Evolutionary conservation across 2,113 vertebrate genomes (phyloP), one percentile per base, ranked within the genome.

Genomic region (Craseonycteris thonglongyai): DNA sequence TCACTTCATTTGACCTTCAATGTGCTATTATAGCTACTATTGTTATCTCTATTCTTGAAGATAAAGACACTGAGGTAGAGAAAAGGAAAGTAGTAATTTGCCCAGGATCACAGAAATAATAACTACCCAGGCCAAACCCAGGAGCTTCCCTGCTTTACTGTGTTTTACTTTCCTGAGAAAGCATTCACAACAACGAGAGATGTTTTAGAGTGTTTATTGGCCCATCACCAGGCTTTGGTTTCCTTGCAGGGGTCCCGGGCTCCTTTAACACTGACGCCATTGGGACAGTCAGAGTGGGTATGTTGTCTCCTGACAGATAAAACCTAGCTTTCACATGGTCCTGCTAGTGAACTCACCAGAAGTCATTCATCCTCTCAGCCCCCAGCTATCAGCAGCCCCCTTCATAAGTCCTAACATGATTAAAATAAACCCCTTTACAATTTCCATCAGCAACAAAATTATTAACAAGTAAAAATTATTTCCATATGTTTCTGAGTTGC

Each of bases 351-450:
- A 83, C 59, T 68, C 24, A 54, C 51, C 69, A 66, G 59, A 91
- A 87, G 28, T 75, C 71, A 95, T 82, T 74, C 95, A 72, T 83
- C 65, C 47, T 91, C 51, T 49, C 7, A 7, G 33, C 33, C 16
- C n/a, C 72, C 28, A 91, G 28, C 56, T 65, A 40, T 47, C 38
- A 72, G 47, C 65, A 84, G 38, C 80, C 33, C 59, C 66, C 90
- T 91, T 93, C 94, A 47, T 66, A 91, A 82, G n/a, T 63, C 76
- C 68, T 89, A 66, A 94, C 88, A 91, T 80, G 68, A 95, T 91
- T 94, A 93, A 91, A 94, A 90, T 84, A 91, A 94, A 95, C 93
- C 75, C 93, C 65, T 87, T 96, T 75, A 80, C 28, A 83, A 96
- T 85, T 94, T 56, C 58, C 75, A 79, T 87, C n/a, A 84, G 69